Conservation (phyloP, 2,888 invertebrate species). For the Hipparchia sbordonii region DNA sequence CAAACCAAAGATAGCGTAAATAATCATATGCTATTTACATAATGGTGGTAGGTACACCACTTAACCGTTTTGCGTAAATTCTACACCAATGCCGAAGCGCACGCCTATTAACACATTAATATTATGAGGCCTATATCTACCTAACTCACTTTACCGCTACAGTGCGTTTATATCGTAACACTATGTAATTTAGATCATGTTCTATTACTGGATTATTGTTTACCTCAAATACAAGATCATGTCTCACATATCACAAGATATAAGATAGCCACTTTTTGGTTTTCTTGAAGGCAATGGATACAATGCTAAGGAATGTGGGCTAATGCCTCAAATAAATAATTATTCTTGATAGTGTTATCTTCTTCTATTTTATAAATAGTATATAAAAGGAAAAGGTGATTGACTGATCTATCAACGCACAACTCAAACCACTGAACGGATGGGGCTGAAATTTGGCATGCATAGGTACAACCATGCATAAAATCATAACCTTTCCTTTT, state of each 20-base stretch:
- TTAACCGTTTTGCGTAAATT: constrained; percentile 25
- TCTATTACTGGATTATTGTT: constrained; percentile 8
- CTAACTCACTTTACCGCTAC: not conserved
- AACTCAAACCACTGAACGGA: too few species aligned
- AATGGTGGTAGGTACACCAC: constrained; percentile 20
- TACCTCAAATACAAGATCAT: not conserved
- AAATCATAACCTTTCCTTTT: too few species aligned
- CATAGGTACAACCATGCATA: too few species aligned
- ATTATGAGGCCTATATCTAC: constrained; percentile 12
- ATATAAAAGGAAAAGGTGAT: too few species aligned
- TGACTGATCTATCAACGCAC: too few species aligned
- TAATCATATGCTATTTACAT: constrained; percentile 24
- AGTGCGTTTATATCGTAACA: constrained; percentile 3
- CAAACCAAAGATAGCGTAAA: constrained; percentile 17
- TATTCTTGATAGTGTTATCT: not conserved
- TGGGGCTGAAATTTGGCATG: too few species aligned
- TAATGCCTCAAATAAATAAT: not conserved
- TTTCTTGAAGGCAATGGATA: too few species aligned
- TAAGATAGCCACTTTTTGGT: too few species aligned
- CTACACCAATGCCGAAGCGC: constrained; percentile 16
- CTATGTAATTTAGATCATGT: constrained; percentile 3
- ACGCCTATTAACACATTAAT: constrained; percentile 26
- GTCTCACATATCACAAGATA: not conserved
- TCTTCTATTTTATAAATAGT: too few species aligned
- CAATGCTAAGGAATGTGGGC: too few species aligned